Evolutionary conservation across 2,888 invertebrate genomes (phyloP), one percentile per base, ranked within the genome.

Genomic region (Chouioia cunea): DNA sequence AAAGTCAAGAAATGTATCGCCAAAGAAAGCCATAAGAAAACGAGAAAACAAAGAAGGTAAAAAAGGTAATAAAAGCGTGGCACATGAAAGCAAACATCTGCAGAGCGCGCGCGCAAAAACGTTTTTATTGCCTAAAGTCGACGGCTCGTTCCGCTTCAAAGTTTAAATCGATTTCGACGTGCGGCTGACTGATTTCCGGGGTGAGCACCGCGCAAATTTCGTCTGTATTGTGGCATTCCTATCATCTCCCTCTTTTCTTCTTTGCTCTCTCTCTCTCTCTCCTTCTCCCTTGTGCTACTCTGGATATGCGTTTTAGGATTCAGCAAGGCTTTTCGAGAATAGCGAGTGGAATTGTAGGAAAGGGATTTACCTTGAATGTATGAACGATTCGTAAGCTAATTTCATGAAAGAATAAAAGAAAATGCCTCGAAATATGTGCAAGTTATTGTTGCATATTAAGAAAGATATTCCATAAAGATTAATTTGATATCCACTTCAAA

Each of bases 11-110:
- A 50, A 54, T 67, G 2, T 16, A 50, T 16, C 16, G 50, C 18
- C 10, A 50, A 36, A 36, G 36, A 36, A 36, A 36, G 36, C 36
- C 36, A 70, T 44, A 48, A 56, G 69, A 67, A 58, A 64, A 54
- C 70, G 68, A 56, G 57, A 56, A 73, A 68, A 64, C 27, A 67
- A 70, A 67, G 70, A 69, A 73, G 62, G 67, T 66, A 65, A 75
- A 72, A 53, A 70, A 73, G 73, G 72, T 75, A 75, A 71, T 71
- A 68, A 77, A 74, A 64, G 73, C 67, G 63, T 65, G 70, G 60
- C 65, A 65, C 72, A 70, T 23, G 46, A 48, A 65, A 23, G 58
- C 69, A 73, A 71, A 72, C 68, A 69, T 56, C 69, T 69, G 47
- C 46, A 52, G n/a, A n/a, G n/a, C 48, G 27, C 43, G 6, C 18